These are phyloP conservation scores for Hypena proboscidalis DNA, from an alignment of 2,888 invertebrate genomes.

Conservation along the genomic window DNA sequence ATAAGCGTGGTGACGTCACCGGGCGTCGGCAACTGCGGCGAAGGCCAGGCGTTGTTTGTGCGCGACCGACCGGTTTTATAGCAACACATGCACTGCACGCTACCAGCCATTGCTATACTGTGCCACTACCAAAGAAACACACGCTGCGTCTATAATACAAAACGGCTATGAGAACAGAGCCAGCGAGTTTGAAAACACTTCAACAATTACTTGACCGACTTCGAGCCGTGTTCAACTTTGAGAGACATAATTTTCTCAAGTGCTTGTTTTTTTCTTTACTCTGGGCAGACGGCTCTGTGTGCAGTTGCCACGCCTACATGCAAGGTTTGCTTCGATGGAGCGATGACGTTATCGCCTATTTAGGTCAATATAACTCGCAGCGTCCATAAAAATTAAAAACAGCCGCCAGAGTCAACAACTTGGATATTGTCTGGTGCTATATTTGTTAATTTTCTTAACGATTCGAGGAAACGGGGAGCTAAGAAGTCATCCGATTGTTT, in stretches of 20 bases:
- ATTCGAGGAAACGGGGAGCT: constrained; percentile 7
- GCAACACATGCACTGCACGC: constrained; percentile 66
- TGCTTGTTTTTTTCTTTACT: constrained; percentile 13
- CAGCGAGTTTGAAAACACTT: constrained; percentile 20
- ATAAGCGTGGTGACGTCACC: constrained; percentile 82
- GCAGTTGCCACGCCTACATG: constrained; percentile 66
- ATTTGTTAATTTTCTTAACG: constrained; percentile 10
- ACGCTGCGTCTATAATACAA: constrained; percentile 40
- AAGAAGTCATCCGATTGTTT: constrained; percentile 4
- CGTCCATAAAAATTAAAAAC: constrained; percentile 71
- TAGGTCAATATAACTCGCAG: constrained; percentile 74
- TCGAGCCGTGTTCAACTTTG: constrained; percentile 14
- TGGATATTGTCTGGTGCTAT: constrained; percentile 22
- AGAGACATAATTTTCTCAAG: constrained; percentile 15
- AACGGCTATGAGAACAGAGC: constrained; percentile 21
- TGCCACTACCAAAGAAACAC: constrained; percentile 50
- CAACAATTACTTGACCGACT: constrained; percentile 7
- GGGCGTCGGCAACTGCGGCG: constrained; percentile 75
- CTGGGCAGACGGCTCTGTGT: constrained; percentile 25
- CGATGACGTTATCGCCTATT: constrained; percentile 77
- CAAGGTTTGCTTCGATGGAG: constrained; percentile 56
- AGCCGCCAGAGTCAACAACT: constrained; percentile 25
- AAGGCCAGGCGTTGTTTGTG: constrained; percentile 77
- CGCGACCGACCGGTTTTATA: constrained; percentile 68
- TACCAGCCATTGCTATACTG: too few species aligned